Percentiles rank a stretch among this genome's conserved stretches.
These are phyloP conservation scores for Patella caerulea DNA, from an alignment of 2,888 invertebrate genomes.

Conservation along the genomic window DNA sequence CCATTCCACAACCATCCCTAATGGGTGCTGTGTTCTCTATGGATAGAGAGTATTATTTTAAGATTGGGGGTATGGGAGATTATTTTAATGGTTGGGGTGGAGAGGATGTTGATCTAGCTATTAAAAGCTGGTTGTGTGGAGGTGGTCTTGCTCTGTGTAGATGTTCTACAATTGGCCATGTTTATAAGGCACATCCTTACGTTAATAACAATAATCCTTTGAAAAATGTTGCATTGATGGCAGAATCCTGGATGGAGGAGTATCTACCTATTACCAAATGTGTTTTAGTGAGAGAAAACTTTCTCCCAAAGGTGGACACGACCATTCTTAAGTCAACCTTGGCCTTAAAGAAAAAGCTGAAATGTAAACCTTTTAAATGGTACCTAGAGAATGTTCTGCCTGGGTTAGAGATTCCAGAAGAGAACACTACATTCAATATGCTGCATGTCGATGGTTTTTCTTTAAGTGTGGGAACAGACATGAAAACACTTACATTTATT, in stretches of 20 bases:
- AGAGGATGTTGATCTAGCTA: background rate
- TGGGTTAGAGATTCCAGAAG: background rate
- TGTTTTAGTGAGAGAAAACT: background rate
- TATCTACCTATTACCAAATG: background rate
- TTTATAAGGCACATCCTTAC: background rate
- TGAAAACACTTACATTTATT: background rate
- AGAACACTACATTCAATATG: background rate
- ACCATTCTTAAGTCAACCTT: background rate
- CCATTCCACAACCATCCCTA: background rate
- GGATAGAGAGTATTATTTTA: background rate
- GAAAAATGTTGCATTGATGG: background rate
- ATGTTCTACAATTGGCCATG: background rate
- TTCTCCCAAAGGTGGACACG: background rate
- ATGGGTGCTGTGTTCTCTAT: background rate
- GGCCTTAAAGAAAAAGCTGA: background rate
- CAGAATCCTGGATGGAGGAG: background rate
- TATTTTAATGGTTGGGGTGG: conserved; percentile 6
- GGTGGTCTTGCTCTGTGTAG: background rate
- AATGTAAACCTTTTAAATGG: background rate
- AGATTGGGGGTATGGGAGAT: background rate
- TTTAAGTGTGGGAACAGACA: background rate
- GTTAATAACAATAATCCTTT: background rate
- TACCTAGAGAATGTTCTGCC: background rate
- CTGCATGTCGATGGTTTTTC: background rate
- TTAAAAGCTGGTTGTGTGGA: background rate